phyloP scores from a whole-genome alignment of 2,113 vertebrate species.

The Acanthisitta chloris region DNA sequence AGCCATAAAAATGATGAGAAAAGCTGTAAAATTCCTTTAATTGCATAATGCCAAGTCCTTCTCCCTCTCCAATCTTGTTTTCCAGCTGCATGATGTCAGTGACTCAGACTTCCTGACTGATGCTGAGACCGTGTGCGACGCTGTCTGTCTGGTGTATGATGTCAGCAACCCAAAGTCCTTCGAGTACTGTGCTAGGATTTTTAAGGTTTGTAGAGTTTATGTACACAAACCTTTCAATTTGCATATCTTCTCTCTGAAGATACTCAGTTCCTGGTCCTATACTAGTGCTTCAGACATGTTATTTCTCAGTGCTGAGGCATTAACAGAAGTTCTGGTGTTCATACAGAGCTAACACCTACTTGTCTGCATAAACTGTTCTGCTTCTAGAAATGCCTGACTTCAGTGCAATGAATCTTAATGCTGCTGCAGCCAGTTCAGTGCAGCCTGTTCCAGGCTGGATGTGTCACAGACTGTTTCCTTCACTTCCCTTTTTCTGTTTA shows the following conservation, averaged over 20 bases:
- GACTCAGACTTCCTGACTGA: conserved; percentile 91
- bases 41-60: not conserved
- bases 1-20: not conserved
- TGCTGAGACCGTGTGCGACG: conserved; percentile 87
- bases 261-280: not conserved
- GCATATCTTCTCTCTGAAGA: not conserved
- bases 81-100: conserved; percentile 89
- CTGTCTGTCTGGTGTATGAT: conserved; percentile 93
- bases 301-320: not conserved
- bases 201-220: conserved; percentile 85
- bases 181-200: conserved; percentile 94
- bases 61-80: not conserved
- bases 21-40: not conserved
- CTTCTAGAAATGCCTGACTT: not conserved
- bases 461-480: not conserved
- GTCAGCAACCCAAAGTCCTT: conserved; percentile 91
- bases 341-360: not conserved
- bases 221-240: not conserved
- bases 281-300: not conserved
- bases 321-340: not conserved
- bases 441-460: not conserved
- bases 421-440: not conserved
- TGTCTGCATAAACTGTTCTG: not conserved
- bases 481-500: conserved; percentile 23
- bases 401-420: not conserved